Percentiles rank a stretch among this genome's conserved stretches.
phyloP scores from a whole-genome alignment of 2,888 invertebrate genomes.

The Mimachlamys varia region DNA sequence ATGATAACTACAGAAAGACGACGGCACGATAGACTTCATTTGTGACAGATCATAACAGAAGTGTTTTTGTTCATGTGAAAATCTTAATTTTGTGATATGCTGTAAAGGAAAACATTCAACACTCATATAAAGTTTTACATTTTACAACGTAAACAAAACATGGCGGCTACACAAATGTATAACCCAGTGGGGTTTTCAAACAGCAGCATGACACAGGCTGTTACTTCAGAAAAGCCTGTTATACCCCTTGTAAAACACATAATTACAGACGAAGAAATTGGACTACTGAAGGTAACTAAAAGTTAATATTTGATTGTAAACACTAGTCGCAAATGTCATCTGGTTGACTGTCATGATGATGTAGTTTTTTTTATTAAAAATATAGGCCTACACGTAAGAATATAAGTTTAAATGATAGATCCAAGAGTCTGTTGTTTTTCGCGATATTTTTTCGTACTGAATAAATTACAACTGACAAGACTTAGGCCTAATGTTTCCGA shows the following conservation, averaged over 20 bases:
- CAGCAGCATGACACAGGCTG: constrained; percentile 45
- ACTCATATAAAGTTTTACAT: background rate
- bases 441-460: no score
- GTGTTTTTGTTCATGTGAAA: background rate
- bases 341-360: no score
- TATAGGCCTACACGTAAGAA: no score
- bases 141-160: constrained; percentile 37
- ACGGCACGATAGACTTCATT: background rate
- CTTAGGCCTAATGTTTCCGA: no score
- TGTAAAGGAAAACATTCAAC: background rate
- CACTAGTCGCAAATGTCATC: no score
- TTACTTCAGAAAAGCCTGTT: constrained; percentile 54
- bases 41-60: background rate
- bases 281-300: constrained; percentile 71
- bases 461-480: no score
- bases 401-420: no score
- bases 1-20: background rate
- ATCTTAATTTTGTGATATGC: background rate
- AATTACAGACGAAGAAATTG: constrained; percentile 80
- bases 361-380: no score
- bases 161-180: constrained; percentile 45
- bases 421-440: no score
- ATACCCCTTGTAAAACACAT: constrained; percentile 78
- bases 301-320: background rate
- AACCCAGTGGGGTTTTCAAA: constrained; percentile 33